Percentiles rank a stretch among this genome's conserved stretches.
phyloP scores from a whole-genome alignment of 2,797 vertebrate species.

The Micrastur ruficollis region DNA sequence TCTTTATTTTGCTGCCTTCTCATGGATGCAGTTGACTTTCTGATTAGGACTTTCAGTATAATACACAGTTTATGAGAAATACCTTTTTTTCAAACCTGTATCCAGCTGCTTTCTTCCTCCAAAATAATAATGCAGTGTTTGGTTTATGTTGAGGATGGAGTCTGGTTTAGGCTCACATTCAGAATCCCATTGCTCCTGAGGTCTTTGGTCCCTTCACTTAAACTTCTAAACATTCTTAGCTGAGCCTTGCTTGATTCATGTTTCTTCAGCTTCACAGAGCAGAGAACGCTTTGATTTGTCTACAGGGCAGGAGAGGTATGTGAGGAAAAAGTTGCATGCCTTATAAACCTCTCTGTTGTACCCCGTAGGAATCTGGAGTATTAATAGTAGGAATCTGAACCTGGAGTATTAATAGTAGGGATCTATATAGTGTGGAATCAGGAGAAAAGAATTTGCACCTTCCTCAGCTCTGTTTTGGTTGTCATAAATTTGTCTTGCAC shows the following conservation, averaged over 20 bases:
- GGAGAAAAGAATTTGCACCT: background rate
- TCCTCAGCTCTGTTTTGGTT: background rate
- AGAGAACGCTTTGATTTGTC: background rate
- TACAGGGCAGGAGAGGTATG: background rate
- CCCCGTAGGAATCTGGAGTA: background rate
- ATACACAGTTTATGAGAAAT: fast-evolving
- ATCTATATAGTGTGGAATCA: fast-evolving
- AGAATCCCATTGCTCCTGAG: background rate
- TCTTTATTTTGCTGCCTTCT: background rate
- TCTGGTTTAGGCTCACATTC: background rate
- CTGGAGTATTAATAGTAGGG: background rate
- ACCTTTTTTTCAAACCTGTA: background rate
- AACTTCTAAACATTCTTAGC: background rate
- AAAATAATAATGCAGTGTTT: fast-evolving
- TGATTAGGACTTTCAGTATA: background rate
- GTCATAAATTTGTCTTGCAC: background rate
- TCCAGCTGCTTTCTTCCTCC: background rate
- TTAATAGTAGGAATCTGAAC: background rate
- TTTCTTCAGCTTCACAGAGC: background rate
- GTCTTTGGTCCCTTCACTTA: background rate
- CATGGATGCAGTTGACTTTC: background rate
- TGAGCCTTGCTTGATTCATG: background rate
- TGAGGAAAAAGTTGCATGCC: background rate
- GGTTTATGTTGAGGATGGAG: background rate
- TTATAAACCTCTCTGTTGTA: background rate